Evolutionary conservation across 2,113 vertebrate genomes (phyloP).

Genomic region (Raja brachyura): DNA sequence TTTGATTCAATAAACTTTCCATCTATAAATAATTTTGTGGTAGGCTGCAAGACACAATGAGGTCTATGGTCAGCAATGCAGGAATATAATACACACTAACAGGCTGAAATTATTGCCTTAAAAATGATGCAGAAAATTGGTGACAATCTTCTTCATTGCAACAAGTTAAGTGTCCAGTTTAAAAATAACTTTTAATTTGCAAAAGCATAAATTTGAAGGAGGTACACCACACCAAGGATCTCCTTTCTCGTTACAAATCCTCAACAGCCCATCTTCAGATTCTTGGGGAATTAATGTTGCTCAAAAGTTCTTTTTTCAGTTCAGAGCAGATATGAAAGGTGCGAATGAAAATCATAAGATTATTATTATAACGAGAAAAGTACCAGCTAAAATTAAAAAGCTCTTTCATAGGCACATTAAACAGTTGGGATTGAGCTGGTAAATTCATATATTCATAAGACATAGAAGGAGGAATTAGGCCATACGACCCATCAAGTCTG

Average conservation of each 20-base stretch:
- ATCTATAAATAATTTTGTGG: constrained; percentile 92
- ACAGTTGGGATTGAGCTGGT: no score
- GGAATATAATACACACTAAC: neutral
- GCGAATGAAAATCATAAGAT: neutral
- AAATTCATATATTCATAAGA: no score
- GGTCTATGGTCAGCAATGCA: neutral
- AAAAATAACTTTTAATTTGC: neutral
- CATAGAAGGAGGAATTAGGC: no score
- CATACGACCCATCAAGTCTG: no score
- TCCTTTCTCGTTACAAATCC: neutral
- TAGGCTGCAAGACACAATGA: constrained; percentile 61
- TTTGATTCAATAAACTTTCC: constrained; percentile 93
- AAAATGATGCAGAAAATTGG: neutral
- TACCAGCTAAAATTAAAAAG: no score
- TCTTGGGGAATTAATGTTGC: neutral
- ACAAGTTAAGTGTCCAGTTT: neutral
- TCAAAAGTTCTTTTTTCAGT: neutral
- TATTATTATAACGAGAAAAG: neutral
- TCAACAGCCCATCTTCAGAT: neutral
- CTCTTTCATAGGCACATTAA: no score
- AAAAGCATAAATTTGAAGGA: neutral
- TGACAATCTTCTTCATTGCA: neutral
- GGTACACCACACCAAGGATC: neutral
- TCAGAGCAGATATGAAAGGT: neutral
- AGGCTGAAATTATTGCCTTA: no score